Percentiles rank a stretch among this genome's conserved stretches.
Evolutionary conservation across 2,797 vertebrate species (phyloP).

Genomic region (Etheostoma nigrum): DNA sequence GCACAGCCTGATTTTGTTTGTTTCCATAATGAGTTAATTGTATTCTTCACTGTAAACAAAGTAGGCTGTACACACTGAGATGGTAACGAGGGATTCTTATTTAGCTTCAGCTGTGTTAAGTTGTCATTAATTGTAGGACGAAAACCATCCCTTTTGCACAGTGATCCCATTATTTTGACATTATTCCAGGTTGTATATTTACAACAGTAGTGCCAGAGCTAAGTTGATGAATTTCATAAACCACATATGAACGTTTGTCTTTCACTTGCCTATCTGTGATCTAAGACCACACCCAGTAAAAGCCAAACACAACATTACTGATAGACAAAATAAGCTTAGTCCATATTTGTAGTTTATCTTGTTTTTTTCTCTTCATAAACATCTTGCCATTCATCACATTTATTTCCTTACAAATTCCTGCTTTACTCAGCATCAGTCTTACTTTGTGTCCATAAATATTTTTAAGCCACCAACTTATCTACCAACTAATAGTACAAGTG

Average conservation of each 20-base stretch:
- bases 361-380: background rate
- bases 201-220: background rate
- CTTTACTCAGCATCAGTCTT: background rate
- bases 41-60: background rate
- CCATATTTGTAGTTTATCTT: background rate
- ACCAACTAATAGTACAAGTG: background rate
- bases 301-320: constrained; percentile 20
- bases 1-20: background rate
- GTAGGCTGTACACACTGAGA: background rate
- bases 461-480: background rate
- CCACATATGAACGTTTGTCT: constrained; percentile 29
- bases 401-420: background rate
- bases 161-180: background rate
- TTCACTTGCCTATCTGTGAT: constrained; percentile 40
- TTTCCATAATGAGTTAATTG: background rate
- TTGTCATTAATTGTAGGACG: background rate
- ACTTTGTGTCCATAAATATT: background rate
- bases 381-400: background rate
- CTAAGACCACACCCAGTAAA: constrained; percentile 61
- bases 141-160: background rate
- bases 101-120: background rate
- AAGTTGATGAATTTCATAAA: constrained; percentile 7
- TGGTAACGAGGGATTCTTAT: background rate
- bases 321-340: constrained; percentile 6
- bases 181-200: background rate